Conservation (phyloP, 2,797 vertebrate genomes). For the Crocodylus rhombifer region DNA sequence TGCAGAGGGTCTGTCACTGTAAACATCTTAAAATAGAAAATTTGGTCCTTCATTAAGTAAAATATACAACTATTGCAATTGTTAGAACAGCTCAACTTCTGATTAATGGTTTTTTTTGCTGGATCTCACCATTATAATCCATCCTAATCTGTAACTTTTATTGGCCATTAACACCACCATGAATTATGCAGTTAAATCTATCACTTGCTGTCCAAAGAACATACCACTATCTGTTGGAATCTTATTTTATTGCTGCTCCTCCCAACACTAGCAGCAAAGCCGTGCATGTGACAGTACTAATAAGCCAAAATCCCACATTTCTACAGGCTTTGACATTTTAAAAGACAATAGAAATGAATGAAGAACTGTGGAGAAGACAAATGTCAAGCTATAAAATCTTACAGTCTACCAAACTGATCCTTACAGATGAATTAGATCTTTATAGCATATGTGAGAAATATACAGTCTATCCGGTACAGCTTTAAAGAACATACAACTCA, state of each 20-base stretch:
- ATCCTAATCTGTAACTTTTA: background rate
- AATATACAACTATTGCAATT: background rate
- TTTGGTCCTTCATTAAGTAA: background rate
- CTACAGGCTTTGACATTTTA: background rate
- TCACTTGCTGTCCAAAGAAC: background rate
- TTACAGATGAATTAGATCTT: background rate
- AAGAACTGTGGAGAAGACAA: background rate
- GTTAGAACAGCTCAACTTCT: background rate
- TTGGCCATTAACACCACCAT: background rate
- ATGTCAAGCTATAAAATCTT: background rate
- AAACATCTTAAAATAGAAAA: background rate
- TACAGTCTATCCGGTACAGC: background rate
- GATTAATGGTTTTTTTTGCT: background rate
- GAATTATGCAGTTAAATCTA: background rate
- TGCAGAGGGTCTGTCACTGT: background rate
- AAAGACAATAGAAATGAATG: background rate
- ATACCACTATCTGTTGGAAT: background rate
- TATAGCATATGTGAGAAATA: background rate
- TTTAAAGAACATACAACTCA: background rate
- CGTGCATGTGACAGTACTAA: background rate
- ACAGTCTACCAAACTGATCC: background rate
- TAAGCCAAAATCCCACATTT: background rate
- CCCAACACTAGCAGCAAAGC: background rate
- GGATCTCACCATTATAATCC: background rate
- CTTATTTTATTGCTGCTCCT: background rate